Conservation (phyloP, 2,888 invertebrate species). For the Campoplex nolae region DNA sequence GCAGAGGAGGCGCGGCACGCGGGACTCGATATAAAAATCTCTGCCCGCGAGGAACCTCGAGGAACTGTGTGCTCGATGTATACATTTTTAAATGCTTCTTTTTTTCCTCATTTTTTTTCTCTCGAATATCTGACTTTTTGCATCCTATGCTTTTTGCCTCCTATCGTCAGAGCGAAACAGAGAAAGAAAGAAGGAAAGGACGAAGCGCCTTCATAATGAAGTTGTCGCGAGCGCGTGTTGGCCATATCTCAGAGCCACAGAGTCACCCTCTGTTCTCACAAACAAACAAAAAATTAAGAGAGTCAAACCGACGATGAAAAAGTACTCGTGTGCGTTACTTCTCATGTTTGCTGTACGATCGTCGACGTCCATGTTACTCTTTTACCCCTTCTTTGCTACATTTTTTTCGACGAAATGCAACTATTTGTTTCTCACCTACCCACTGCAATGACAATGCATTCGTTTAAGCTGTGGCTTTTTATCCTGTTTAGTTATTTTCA, state of each 20-base stretch:
- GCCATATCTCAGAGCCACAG: constrained; percentile 75
- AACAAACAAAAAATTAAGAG: background rate
- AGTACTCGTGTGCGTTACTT: constrained; percentile 26
- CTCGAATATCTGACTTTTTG: constrained; percentile 16
- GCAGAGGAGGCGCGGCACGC: constrained; percentile 37
- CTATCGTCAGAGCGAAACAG: constrained; percentile 1
- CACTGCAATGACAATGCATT: background rate
- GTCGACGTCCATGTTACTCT: constrained; percentile 27
- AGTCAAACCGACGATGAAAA: constrained; percentile 56
- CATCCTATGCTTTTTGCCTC: constrained; percentile 41
- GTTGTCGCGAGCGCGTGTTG: constrained; percentile 76
- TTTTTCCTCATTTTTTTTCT: constrained; percentile 19
- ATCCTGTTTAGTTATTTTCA: background rate
- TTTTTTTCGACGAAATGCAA: constrained; percentile 6
- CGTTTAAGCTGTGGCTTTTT: background rate
- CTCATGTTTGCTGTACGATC: background rate
- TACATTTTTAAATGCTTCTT: constrained; percentile 12
- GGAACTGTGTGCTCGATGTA: constrained; percentile 14
- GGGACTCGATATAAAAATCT: constrained; percentile 57
- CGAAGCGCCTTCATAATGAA: constrained; percentile 73
- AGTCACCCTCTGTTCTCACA: constrained; percentile 71
- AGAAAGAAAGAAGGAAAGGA: constrained; percentile 5
- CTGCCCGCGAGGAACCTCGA: constrained; percentile 36
- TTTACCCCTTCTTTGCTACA: constrained; percentile 18
- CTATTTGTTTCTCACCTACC: background rate